Percentiles rank a stretch among this genome's conserved stretches.
phyloP scores from a whole-genome alignment of 2,888 invertebrate species.

The Agriopis aurantiaria region DNA sequence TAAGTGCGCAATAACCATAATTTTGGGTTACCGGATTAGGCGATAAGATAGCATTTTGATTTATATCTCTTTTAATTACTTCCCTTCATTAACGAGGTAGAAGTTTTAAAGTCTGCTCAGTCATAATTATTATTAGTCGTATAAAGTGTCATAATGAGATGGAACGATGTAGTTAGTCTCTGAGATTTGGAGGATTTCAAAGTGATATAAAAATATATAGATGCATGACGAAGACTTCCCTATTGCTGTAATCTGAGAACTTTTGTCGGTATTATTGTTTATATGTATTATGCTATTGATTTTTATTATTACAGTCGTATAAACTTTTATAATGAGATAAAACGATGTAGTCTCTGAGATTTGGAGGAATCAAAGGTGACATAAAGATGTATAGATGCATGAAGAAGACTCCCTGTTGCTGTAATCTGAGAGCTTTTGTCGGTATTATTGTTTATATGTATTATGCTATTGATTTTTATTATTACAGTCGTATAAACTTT shows the following conservation, averaged over 20 bases:
- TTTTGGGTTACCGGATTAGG: conserved; percentile 41
- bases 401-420: background rate
- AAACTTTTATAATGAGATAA: conserved; percentile 28
- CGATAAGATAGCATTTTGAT: conserved; percentile 43
- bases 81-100: conserved; percentile 47
- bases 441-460: background rate
- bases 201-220: background rate
- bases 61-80: conserved; percentile 46
- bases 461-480: background rate
- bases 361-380: conserved; percentile 4
- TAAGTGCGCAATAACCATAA: conserved; percentile 44
- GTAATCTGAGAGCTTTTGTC: background rate
- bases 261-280: background rate
- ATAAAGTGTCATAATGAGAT: conserved; percentile 31
- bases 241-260: background rate
- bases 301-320: conserved; percentile 19
- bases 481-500: conserved; percentile 25
- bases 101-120: conserved; percentile 13
- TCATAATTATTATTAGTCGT: conserved; percentile 30
- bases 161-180: conserved; percentile 7
- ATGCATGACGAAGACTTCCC: background rate
- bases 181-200: conserved; percentile 18
- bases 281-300: too few relatives aligned
- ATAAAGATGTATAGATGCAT: background rate
- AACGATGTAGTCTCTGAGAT: conserved; percentile 18